Evolutionary conservation across 2,113 vertebrate genomes (phyloP), one percentile per base, ranked within the genome.

Genomic region (human (Homo sapiens)): DNA sequence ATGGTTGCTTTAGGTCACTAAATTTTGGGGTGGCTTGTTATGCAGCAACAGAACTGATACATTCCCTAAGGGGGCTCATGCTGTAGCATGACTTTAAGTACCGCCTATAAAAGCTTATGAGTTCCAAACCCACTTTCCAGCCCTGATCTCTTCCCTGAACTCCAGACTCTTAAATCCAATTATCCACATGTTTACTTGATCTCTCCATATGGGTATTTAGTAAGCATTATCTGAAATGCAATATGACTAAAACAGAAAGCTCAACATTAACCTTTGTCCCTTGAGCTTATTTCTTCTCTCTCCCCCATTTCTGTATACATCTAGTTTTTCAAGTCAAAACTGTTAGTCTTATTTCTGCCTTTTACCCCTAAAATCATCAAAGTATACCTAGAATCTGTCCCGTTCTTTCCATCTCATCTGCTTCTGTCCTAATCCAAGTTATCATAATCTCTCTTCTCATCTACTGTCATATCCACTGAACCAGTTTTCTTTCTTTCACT

Each of bases 141-240:
- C 22, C 14, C 78, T 64, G 16, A 35, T 92, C 43, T 89, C 75
- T 92, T 81, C 79, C 50, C 50, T 80, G 68, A 92, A 86, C 79
- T 85, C 45, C 52, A 89, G 38, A 72, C 52, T 95, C 83, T 80
- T 90, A 93, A 93, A 59, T 93, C 59, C 38, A 90, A 32, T 94
- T 96, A 79, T 83, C 43, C 32, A 55, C 40, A 30, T 88, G 70
- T 95, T 73, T 82, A 66, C 30, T 73, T 81, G 57, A 70, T 90
- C 64, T 52, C 12, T 73, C 57, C 8, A 78, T 18, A 22, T 27
- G 48, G 27, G 7, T 40, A 70, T 55, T 94, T 90, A 75, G 61
- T 50, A 88, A 79, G 38, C 38, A 90, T 73, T 43, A 70, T 50
- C 52, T 93, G 55, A 68, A 95, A 88, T 13, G 93, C 64, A 68